A percentile compares a stretch with the other conserved stretches of the same genome.
Evolutionary conservation across 2,888 invertebrate genomes (phyloP).

Genomic region (Volucella bombylans): DNA sequence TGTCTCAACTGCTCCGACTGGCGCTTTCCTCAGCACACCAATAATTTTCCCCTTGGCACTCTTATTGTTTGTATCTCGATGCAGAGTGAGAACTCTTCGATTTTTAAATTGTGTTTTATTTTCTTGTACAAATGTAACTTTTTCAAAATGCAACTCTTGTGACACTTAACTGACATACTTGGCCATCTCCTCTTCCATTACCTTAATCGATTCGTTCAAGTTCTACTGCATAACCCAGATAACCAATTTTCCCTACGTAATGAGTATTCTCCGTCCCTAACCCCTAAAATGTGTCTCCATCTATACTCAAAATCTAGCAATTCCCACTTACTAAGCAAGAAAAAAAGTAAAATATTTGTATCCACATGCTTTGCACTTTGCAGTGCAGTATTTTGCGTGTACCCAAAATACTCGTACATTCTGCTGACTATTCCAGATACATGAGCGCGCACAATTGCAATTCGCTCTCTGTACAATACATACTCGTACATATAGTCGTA

Average conservation of each 20-base stretch:
- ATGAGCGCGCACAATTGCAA: constrained; percentile 52
- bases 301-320: too few species aligned
- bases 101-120: too few species aligned
- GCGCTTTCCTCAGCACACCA: too few species aligned
- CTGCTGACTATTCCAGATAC: constrained; percentile 55
- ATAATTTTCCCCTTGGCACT: too few species aligned
- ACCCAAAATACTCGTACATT: constrained; percentile 32
- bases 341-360: neutral
- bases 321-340: constrained; percentile 22
- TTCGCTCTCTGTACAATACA: constrained; percentile 37
- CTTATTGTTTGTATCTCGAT: too few species aligned
- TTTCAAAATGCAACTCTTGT: too few species aligned
- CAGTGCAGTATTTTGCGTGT: constrained; percentile 50
- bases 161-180: constrained; percentile 1
- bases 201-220: neutral
- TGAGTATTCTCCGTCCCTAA: constrained; percentile 9
- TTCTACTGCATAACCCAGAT: constrained; percentile 54
- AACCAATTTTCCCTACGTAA: constrained; percentile 58
- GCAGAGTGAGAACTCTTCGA: too few species aligned
- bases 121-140: too few species aligned
- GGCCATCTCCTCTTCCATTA: neutral
- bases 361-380: neutral
- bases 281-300: too few species aligned
- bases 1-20: too few species aligned
- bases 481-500: neutral